These are phyloP conservation scores for Beaufortia kweichowensis DNA, from an alignment of 2,113 vertebrate genomes.

Conservation along the genomic window DNA sequence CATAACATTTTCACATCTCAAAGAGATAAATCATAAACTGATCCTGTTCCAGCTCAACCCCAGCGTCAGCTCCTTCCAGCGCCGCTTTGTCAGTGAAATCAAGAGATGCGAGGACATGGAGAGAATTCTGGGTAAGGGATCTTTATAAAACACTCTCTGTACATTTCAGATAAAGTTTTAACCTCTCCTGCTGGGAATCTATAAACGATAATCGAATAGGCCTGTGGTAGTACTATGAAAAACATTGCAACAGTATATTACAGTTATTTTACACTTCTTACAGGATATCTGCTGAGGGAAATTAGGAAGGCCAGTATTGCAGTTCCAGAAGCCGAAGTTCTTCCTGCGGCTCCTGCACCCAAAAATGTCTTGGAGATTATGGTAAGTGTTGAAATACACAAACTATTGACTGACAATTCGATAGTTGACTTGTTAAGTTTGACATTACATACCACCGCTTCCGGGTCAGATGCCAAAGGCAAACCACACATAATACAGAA, in stretches of 20 bases:
- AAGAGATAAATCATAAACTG: background rate
- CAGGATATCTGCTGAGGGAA: constrained; percentile 92
- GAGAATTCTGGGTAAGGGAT: constrained; percentile 85
- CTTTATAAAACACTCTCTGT: background rate
- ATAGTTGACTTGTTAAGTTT: no score
- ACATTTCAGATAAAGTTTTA: constrained; percentile 48
- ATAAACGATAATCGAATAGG: background rate
- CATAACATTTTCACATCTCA: constrained; percentile 17
- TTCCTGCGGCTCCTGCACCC: constrained; percentile 85
- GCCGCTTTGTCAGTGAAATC: constrained; percentile 95
- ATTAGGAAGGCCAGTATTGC: constrained; percentile 86
- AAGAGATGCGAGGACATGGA: constrained; percentile 98
- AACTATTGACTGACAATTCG: no score
- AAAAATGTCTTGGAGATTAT: constrained; percentile 94
- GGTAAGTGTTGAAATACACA: constrained; percentile 71
- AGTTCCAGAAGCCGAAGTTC: constrained; percentile 85
- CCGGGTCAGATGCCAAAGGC: no score
- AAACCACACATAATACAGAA: no score
- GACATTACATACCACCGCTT: no score
- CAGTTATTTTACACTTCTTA: background rate
- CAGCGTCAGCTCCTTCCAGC: constrained; percentile 91
- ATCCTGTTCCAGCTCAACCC: constrained; percentile 88
- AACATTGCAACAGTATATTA: background rate
- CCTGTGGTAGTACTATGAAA: background rate
- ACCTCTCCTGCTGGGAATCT: constrained; percentile 22